Conservation (phyloP, 2,888 invertebrate species). For the Melanostoma scalare region DNA sequence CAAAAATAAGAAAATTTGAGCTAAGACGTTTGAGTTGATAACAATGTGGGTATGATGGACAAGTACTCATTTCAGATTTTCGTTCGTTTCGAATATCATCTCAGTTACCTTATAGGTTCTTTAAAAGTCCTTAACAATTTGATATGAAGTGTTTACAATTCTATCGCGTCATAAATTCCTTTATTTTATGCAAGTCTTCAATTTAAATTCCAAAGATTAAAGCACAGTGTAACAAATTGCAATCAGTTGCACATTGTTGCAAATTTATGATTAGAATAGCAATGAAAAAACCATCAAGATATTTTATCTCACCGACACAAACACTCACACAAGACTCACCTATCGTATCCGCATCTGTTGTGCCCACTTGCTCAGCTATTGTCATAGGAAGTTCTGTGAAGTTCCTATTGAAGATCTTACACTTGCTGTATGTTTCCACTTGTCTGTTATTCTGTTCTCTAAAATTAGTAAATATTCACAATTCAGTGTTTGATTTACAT, state of each 20-base stretch:
- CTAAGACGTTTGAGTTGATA: no score
- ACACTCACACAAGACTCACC: constrained; percentile 28
- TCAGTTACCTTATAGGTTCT: no score
- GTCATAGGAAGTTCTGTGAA: constrained; percentile 74
- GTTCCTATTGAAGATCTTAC: constrained; percentile 82
- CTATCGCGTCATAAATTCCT: no score
- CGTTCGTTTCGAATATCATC: no score
- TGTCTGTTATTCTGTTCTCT: constrained; percentile 81
- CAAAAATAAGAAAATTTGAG: no score
- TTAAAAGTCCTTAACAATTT: no score
- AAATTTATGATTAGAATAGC: neutral
- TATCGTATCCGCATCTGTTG: neutral
- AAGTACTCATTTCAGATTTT: no score
- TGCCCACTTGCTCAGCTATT: neutral
- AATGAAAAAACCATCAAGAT: neutral
- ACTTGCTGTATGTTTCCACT: constrained; percentile 80
- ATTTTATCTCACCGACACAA: neutral
- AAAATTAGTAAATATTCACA: constrained; percentile 1
- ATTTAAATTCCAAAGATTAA: no score
- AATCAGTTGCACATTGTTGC: neutral
- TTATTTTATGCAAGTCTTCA: no score
- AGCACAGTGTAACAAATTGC: no score
- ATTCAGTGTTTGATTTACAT: neutral
- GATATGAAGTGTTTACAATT: no score
- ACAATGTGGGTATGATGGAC: no score